A percentile compares a stretch with the other conserved stretches of the same genome.
These are phyloP conservation scores for Phocides pigmalion DNA, from an alignment of 1,140 invertebrate species.

Conservation along the genomic window DNA sequence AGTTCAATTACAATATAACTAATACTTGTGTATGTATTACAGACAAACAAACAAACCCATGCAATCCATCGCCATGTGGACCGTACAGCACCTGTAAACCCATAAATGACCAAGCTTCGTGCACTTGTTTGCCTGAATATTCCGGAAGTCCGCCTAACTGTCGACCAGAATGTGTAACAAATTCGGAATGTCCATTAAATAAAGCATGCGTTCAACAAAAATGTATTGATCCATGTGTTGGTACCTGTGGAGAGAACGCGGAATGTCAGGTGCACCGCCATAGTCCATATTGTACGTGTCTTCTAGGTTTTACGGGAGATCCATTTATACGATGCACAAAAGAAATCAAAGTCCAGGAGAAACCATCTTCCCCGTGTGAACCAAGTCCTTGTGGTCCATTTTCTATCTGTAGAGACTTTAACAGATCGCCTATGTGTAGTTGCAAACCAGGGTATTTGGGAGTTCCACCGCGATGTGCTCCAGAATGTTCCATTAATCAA, in stretches of 20 bases:
- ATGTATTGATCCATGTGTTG: constrained; percentile 88
- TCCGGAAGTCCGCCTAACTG: constrained; percentile 90
- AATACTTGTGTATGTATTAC: constrained; percentile 41
- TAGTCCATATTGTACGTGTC: constrained; percentile 87
- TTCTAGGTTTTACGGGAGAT: constrained; percentile 85
- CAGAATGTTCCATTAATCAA: constrained; percentile 88
- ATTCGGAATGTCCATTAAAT: constrained; percentile 87
- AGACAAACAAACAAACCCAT: constrained; percentile 81
- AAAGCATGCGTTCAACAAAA: constrained; percentile 87
- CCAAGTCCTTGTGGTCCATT: constrained; percentile 87
- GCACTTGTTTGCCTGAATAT: constrained; percentile 88
- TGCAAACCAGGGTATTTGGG: constrained; percentile 86
- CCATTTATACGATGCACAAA: constrained; percentile 85
- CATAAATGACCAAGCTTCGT: constrained; percentile 86
- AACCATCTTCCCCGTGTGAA: constrained; percentile 83
- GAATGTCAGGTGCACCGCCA: constrained; percentile 88
- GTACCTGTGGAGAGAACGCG: constrained; percentile 90
- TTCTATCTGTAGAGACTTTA: constrained; percentile 84
- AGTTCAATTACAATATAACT: background rate
- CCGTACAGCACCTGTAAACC: constrained; percentile 88
- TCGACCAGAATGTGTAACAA: constrained; percentile 88
- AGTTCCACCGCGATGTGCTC: constrained; percentile 86
- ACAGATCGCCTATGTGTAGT: constrained; percentile 85
- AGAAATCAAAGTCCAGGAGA: constrained; percentile 65
- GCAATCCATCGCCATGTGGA: constrained; percentile 86